phyloP scores from a whole-genome alignment of 2,888 invertebrate species.

The Pterobdella sp. region DNA sequence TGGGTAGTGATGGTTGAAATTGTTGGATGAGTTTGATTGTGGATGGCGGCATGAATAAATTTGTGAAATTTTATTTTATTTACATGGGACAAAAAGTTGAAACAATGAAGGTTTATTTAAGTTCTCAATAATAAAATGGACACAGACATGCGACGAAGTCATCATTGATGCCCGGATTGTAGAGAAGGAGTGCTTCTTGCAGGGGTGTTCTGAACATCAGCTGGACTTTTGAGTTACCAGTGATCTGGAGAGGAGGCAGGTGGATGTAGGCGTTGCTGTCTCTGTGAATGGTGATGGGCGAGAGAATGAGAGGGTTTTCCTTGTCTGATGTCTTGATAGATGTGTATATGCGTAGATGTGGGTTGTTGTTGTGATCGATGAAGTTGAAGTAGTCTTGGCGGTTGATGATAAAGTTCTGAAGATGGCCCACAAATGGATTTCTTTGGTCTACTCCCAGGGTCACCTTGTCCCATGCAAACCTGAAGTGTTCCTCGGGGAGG shows the following conservation, averaged over 20 bases:
- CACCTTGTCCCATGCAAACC: constrained; percentile 35
- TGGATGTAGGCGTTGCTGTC: constrained; percentile 28
- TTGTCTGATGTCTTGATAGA: constrained; percentile 10
- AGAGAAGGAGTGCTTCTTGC: constrained; percentile 42
- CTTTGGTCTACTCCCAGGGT: constrained; percentile 15
- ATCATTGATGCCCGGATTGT: constrained; percentile 31
- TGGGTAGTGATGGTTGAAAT: background rate
- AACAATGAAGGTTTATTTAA: background rate
- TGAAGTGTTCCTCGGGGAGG: constrained; percentile 35
- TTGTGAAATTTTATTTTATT: background rate
- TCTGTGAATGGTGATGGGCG: constrained; percentile 31
- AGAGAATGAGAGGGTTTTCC: constrained; percentile 26
- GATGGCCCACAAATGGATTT: constrained; percentile 34
- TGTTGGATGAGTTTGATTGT: background rate
- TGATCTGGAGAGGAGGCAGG: constrained; percentile 33
- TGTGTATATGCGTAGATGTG: constrained; percentile 20
- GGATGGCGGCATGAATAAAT: background rate
- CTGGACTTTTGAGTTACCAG: constrained; percentile 36
- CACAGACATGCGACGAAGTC: constrained; percentile 27
- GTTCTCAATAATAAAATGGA: constrained; percentile 27
- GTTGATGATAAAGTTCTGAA: constrained; percentile 38
- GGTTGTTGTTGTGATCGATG: background rate
- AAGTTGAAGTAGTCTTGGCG: constrained; percentile 32
- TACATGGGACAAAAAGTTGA: background rate
- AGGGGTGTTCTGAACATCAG: constrained; percentile 46